Percentiles rank a stretch among this genome's conserved stretches.
phyloP scores from a whole-genome alignment of 23 tunicate genomes.

The Pegea sp. region DNA sequence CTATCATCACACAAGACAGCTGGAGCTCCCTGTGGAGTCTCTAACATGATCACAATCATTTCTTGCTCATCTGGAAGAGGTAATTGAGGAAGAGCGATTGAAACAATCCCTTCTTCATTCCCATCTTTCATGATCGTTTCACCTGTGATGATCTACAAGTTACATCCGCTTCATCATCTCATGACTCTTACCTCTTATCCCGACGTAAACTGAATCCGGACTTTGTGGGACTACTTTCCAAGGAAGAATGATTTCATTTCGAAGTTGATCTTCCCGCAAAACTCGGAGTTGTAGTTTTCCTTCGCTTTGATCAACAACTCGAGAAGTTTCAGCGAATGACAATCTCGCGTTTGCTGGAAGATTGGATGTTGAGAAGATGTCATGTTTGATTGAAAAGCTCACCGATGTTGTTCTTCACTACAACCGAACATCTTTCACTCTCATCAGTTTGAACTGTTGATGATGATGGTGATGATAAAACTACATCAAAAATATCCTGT shows the following conservation, averaged over 20 bases:
- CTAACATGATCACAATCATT: slow-evolving; percentile 34
- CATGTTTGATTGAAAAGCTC: slow-evolving; percentile 1
- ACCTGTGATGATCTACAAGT: slow-evolving; percentile 8
- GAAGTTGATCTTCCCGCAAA: background rate
- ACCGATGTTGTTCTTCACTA: slow-evolving; percentile 67
- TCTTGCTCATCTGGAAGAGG: slow-evolving; percentile 44
- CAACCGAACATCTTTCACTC: slow-evolving; percentile 16
- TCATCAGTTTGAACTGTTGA: slow-evolving; percentile 42
- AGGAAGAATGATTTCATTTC: slow-evolving; percentile 7
- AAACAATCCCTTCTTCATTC: slow-evolving; percentile 40
- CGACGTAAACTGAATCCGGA: slow-evolving; percentile 11
- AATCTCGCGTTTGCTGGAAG: background rate
- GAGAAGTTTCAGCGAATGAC: slow-evolving; percentile 4
- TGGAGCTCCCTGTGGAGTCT: slow-evolving; percentile 61
- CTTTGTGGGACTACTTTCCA: slow-evolving; percentile 14
- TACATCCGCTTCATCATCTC: background rate
- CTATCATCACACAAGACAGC: slow-evolving; percentile 57
- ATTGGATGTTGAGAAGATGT: too few relatives aligned
- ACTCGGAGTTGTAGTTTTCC: slow-evolving; percentile 4
- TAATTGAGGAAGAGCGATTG: slow-evolving; percentile 47
- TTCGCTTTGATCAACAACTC: slow-evolving; percentile 8
- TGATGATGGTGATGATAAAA: slow-evolving; percentile 22
- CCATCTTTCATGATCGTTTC: slow-evolving; percentile 68
- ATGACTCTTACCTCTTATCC: slow-evolving; percentile 6
- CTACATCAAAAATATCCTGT: slow-evolving; percentile 27